These are phyloP conservation scores for Rhagophthalmus giganteus DNA, from an alignment of 2,888 invertebrate genomes.

Conservation along the genomic window DNA sequence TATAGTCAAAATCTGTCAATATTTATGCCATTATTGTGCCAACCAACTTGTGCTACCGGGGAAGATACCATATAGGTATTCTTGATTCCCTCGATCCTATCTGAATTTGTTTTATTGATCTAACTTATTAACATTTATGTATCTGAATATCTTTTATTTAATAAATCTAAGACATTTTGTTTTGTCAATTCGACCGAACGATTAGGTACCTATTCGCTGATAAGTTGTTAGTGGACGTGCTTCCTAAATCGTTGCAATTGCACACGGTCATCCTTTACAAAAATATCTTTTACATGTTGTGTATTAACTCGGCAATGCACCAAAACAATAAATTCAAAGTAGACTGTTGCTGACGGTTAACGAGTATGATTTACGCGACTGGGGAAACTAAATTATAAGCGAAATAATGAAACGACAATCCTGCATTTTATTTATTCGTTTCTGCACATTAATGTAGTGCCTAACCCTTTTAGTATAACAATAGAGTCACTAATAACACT, in stretches of 20 bases:
- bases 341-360: conserved; percentile 40
- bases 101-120: too few species aligned
- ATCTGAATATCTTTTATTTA: too few species aligned
- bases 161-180: too few species aligned
- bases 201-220: too few species aligned
- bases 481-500: conserved; percentile 25
- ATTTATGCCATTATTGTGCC: too few species aligned
- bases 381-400: conserved; percentile 40
- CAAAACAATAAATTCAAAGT: conserved; percentile 41
- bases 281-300: conserved; percentile 26
- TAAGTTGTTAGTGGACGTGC: background rate
- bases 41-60: too few species aligned
- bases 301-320: conserved; percentile 32
- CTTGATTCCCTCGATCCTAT: too few species aligned
- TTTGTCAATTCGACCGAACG: too few species aligned
- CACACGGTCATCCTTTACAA: conserved; percentile 3
- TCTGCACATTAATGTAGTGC: conserved; percentile 25
- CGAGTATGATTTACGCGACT: conserved; percentile 38
- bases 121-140: too few species aligned
- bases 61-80: too few species aligned
- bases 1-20: too few species aligned
- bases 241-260: background rate
- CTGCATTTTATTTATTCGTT: conserved; percentile 37
- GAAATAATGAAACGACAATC: conserved; percentile 40
- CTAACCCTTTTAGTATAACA: conserved; percentile 24